Evolutionary conservation across 2,797 vertebrate species (phyloP), one percentile per base, ranked within the genome.

Genomic region (Pantherophis alleghaniensis): DNA sequence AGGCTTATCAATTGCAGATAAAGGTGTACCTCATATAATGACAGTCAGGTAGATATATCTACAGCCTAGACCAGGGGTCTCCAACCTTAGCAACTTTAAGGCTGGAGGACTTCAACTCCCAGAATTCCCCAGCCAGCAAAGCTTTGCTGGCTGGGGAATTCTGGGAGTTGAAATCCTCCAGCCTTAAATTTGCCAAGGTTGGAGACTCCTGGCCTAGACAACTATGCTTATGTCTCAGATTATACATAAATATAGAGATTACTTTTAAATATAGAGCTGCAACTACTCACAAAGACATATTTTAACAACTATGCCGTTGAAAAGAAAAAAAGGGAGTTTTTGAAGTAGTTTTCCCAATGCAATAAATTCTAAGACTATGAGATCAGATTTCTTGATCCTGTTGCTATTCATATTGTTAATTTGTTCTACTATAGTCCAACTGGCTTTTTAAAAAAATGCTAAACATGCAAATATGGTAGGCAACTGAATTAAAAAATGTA

Each of bases 301-400:
- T 79, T 79, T 42, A 42, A 89, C 11, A 91, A 16, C 26, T 91
- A 87, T n/a, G 11, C n/a, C 9, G 1, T 57, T 56, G 16, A 56
- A 56, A 87, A 87, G 28, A 57, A 56, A 16, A 86, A 79, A 42
- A 47, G 9, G 20, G 37, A 4, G 42, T 22, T 42, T 42, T 79
- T 60, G 32, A 63, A 42, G 47, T n/a, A n/a, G 32, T 37, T 87
- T 95, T 94, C 60, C 83, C 53, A 83, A 7, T 69, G 55, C 66
- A 69, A 88, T 56, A 90, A 61, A 66, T 20, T 11, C 22, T 26
- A 89, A 0, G 0, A 61, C 53, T 79, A 42, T 90, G 69, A 86
- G 5, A 0, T 91, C 91, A 10, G 1, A 6, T 55, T 90, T 74
- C 26, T 88, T 89, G 55, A n/a, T 42, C 20, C 59, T 56, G 16